A percentile compares a stretch with the other conserved stretches of the same genome.
phyloP scores from a whole-genome alignment of 2,113 vertebrate genomes.

The Rhea americana region DNA sequence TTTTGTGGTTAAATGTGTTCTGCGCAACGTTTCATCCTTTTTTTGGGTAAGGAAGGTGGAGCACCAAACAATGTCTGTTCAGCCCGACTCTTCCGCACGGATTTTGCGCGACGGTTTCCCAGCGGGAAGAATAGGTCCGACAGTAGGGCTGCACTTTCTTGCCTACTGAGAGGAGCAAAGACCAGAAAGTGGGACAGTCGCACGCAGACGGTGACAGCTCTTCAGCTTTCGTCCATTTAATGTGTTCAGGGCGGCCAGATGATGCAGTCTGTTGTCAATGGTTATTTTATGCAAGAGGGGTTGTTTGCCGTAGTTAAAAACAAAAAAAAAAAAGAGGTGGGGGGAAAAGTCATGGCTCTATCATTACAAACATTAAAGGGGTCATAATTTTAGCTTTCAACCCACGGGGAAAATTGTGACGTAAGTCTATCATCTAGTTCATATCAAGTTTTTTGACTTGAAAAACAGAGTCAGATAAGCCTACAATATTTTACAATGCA shows the following conservation, averaged over 20 bases:
- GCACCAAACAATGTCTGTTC: neutral
- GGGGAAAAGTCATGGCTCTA: neutral
- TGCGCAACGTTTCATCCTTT: neutral
- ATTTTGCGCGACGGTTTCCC: neutral
- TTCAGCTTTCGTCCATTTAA: conserved; percentile 37
- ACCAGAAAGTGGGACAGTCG: conserved; percentile 24
- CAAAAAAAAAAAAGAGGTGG: no score
- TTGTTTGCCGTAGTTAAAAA: neutral
- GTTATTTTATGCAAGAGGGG: conserved; percentile 10
- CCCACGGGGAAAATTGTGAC: neutral
- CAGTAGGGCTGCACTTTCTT: neutral
- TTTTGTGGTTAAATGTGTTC: neutral
- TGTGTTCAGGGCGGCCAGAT: conserved; percentile 42
- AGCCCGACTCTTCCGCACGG: neutral
- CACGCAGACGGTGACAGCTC: conserved; percentile 27
- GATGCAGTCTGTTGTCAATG: conserved; percentile 39
- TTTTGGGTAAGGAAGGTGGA: neutral
- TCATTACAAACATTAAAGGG: neutral
- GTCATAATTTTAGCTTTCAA: neutral
- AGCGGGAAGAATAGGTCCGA: neutral
- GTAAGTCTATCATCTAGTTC: neutral
- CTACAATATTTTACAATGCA: neutral
- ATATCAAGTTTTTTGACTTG: neutral
- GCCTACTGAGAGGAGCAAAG: neutral
- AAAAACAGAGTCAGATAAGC: neutral